Base-by-base conservation (phyloP, 1,140 invertebrate species). In the Pentalonia nigronervosa region DNA sequence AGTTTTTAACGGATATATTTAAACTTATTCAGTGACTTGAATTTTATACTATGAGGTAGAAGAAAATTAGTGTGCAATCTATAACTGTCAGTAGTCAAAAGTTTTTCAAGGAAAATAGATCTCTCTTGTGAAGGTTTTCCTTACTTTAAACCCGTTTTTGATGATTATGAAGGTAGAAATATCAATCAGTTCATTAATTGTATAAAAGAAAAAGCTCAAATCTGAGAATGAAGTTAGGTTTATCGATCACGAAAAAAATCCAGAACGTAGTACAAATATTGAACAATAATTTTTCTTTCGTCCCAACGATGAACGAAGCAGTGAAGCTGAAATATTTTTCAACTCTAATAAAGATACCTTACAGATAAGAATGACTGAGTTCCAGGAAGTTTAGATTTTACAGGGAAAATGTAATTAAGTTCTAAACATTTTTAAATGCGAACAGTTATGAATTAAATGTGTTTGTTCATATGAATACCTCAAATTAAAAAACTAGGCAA, bases 141-240 rank as follows among this genome's bases (percentile, higher is more conserved):
- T 45, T 45, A 84, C 36, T 25, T 84, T 41, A 36, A 41, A 41
- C 45, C 83, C 23, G 36, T 30, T 84, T 45, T 84, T 25, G 2
- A 25, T 84, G 34, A 25, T 84, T 25, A 84, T 25, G 34, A 83
- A 36, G 67, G 14, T 83, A 84, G 23, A 3, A 23, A 84, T 36
- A 41, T 84, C 9, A 30, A 7, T 45, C 34, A 45, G 2, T 41
- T 84, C 23, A 84, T 84, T 84, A 45, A 84, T 41, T 84, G 45
- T 84, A 25, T 45, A 84, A 50, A 50, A 50, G 14, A 45, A 41
- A 47, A 88, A 20, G 34, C 48, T 53, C 34, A 53, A 89, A 89
- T 89, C n/a, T 56, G 50, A 89, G n/a, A 56, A 23, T 89, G 45
- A 89, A 89, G 17, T 89, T 53, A 89, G n/a, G 9, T 89, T 89